Percentiles rank a stretch among this genome's conserved stretches.
phyloP scores from a whole-genome alignment of 2,797 vertebrate genomes.

The Rousettus madagascariensis region DNA sequence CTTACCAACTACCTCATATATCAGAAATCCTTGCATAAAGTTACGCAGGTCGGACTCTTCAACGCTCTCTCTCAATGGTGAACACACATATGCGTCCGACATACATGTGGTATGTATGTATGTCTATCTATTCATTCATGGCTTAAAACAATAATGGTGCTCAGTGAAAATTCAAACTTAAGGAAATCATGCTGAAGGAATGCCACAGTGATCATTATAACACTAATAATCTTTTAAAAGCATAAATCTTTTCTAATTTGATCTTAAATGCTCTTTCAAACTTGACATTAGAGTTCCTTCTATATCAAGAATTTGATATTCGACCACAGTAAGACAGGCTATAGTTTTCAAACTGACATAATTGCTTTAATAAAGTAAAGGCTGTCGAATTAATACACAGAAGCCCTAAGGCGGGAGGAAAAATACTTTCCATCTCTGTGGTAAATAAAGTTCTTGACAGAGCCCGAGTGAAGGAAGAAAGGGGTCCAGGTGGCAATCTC shows the following conservation, averaged over 20 bases:
- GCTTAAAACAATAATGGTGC: neutral
- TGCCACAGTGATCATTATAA: conserved; percentile 1
- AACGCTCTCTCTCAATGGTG: neutral
- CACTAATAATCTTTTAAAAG: conserved; percentile 50
- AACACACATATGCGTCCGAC: neutral
- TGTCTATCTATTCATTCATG: neutral
- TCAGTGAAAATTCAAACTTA: conserved; percentile 48
- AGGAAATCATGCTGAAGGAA: conserved; percentile 46
- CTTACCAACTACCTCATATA: neutral
- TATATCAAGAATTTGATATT: conserved; percentile 74
- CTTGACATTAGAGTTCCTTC: conserved; percentile 63
- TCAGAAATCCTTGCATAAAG: neutral
- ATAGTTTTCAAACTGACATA: conserved; percentile 77
- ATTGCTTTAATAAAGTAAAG: conserved; percentile 79
- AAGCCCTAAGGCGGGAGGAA: conserved; percentile 74
- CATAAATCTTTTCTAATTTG: conserved; percentile 59
- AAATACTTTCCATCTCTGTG: conserved; percentile 70
- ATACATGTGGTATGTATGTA: neutral
- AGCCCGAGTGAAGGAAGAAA: conserved; percentile 62
- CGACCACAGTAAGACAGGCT: conserved; percentile 69
- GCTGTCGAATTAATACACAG: conserved; percentile 76
- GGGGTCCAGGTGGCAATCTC: conserved; percentile 62
- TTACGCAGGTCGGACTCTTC: neutral
- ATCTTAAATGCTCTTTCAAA: conserved; percentile 62
- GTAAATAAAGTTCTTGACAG: conserved; percentile 79